Evolutionary conservation across 2,888 invertebrate genomes (phyloP).

Genomic region (Zhengitettix transpicula): DNA sequence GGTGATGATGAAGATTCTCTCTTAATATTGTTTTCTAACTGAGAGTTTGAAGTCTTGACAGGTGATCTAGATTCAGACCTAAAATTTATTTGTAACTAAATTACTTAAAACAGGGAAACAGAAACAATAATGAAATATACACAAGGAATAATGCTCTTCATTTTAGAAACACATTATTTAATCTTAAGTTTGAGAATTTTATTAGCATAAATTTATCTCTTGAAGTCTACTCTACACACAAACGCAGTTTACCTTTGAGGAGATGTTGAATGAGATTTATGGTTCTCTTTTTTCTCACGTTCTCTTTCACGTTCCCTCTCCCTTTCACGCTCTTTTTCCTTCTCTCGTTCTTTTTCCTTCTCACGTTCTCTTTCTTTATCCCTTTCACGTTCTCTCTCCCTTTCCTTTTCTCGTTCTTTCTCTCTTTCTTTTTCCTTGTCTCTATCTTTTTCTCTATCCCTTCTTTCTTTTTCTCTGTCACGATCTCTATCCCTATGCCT

Average conservation of each 20-base stretch:
- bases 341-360: neutral
- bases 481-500: slow-evolving; percentile 6
- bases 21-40: slow-evolving; percentile 1
- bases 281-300: neutral
- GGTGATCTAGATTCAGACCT: slow-evolving; percentile 3
- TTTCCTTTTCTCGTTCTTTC: slow-evolving; percentile 12
- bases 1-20: slow-evolving; percentile 5
- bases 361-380: slow-evolving; percentile 25
- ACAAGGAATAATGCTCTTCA: too few relatives aligned
- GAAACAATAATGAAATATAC: neutral
- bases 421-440: slow-evolving; percentile 19
- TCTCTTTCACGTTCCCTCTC: neutral
- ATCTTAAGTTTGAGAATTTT: too few relatives aligned
- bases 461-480: slow-evolving; percentile 16
- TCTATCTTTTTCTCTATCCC: slow-evolving; percentile 19
- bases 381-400: slow-evolving; percentile 20
- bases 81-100: neutral
- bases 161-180: too few relatives aligned
- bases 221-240: too few relatives aligned
- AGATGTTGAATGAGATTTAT: slow-evolving; percentile 14
- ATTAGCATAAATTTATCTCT: too few relatives aligned
- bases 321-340: neutral
- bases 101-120: neutral
- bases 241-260: too few relatives aligned
- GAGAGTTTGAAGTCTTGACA: neutral